Percentiles rank a stretch among this genome's conserved stretches.
These are phyloP conservation scores for Willisornis vidua DNA, from an alignment of 2,113 vertebrate species.

Conservation along the genomic window DNA sequence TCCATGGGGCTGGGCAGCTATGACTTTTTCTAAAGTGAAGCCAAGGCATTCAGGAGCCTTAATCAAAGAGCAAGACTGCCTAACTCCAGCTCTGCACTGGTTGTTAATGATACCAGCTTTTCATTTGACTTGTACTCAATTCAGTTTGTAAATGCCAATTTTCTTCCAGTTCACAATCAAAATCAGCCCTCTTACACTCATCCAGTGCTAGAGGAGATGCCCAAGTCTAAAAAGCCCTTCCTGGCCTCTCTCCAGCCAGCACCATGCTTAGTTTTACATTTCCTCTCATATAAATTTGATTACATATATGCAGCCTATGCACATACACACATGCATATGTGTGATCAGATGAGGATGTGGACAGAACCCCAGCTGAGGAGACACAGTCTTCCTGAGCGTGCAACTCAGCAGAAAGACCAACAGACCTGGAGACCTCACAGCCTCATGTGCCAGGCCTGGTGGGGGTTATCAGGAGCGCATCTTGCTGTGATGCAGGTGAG, in stretches of 20 bases:
- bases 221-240: neutral
- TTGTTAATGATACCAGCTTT: neutral
- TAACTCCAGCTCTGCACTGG: neutral
- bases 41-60: neutral
- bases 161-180: neutral
- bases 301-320: rapidly evolving
- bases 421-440: neutral
- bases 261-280: neutral
- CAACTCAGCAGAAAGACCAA: neutral
- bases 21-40: neutral
- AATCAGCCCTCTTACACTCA: neutral
- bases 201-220: neutral
- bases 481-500: neutral
- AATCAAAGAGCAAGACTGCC: neutral
- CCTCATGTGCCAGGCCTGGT: rapidly evolving
- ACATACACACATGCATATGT: rapidly evolving
- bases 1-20: rapidly evolving
- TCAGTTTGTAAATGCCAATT: neutral
- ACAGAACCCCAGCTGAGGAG: neutral
- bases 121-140: neutral
- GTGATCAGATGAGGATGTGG: rapidly evolving
- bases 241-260: neutral
- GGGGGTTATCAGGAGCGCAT: rapidly evolving
- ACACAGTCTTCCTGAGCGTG: neutral
- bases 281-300: neutral